phyloP scores from a whole-genome alignment of 2,888 invertebrate genomes.

The Drosophila limbata region DNA sequence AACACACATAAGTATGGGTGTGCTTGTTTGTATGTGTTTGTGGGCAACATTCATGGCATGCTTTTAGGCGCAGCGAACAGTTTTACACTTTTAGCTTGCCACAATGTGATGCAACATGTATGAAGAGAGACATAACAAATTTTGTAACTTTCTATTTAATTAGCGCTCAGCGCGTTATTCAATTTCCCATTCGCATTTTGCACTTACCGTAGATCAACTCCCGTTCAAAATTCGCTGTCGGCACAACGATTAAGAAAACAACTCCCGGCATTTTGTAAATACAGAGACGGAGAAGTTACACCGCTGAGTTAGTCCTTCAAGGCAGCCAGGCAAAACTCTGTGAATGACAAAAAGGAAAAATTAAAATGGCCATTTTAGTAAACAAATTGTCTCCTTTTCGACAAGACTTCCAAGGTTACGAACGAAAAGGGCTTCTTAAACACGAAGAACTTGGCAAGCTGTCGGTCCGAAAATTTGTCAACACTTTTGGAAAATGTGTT shows the following conservation, averaged over 20 bases:
- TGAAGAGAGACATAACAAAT: slow-evolving; percentile 49
- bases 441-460: slow-evolving; percentile 17
- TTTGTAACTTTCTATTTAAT: slow-evolving; percentile 76
- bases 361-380: slow-evolving; percentile 60
- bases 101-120: slow-evolving; percentile 36
- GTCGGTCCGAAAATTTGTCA: slow-evolving; percentile 24
- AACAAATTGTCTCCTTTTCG: slow-evolving; percentile 45
- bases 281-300: background rate
- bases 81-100: slow-evolving; percentile 65
- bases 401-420: background rate
- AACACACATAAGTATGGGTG: slow-evolving; percentile 16
- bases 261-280: slow-evolving; percentile 87
- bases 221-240: slow-evolving; percentile 89
- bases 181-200: slow-evolving; percentile 50
- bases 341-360: slow-evolving; percentile 40
- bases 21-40: slow-evolving; percentile 28
- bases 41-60: slow-evolving; percentile 63
- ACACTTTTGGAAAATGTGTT: slow-evolving; percentile 5
- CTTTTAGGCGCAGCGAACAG: slow-evolving; percentile 72
- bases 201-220: slow-evolving; percentile 84
- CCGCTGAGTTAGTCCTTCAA: background rate
- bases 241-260: slow-evolving; percentile 89
- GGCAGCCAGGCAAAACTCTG: slow-evolving; percentile 19
- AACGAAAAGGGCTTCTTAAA: background rate
- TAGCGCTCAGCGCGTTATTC: slow-evolving; percentile 65